Evolutionary conservation across 2,888 invertebrate species (phyloP).

Genomic region (Brachyptera risi): DNA sequence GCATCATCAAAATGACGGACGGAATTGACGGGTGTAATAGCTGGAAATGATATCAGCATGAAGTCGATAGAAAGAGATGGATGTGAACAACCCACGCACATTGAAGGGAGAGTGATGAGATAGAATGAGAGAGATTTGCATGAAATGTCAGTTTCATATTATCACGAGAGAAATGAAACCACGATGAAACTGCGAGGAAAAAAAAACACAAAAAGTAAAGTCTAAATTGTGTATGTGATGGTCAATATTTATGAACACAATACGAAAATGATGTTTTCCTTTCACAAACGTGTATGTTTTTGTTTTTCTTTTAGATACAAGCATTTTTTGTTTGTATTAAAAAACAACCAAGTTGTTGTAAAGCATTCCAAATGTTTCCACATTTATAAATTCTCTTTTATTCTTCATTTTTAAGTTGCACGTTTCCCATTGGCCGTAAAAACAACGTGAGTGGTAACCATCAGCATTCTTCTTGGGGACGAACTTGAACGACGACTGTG

Average conservation of each 20-base stretch:
- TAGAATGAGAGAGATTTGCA: neutral
- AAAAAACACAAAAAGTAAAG: neutral
- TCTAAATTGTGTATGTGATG: too few species aligned
- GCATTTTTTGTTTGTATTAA: neutral
- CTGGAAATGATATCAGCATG: neutral
- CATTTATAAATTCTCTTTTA: neutral
- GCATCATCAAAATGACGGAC: neutral
- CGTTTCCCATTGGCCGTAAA: neutral
- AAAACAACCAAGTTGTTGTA: neutral
- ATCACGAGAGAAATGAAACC: neutral
- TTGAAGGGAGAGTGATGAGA: neutral
- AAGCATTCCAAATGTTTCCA: neutral
- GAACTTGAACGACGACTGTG: neutral
- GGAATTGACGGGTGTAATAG: neutral
- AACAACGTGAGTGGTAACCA: neutral
- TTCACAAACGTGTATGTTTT: neutral
- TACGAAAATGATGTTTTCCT: neutral
- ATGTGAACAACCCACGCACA: neutral
- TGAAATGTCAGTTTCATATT: neutral
- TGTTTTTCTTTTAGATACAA: neutral
- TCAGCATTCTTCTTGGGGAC: neutral
- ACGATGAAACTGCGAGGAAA: neutral
- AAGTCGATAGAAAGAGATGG: neutral
- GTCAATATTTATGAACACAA: neutral
- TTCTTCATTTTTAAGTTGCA: neutral